Percentiles rank a stretch among this genome's conserved stretches.
Evolutionary conservation across 1,140 invertebrate genomes (phyloP).

Genomic region (Uloborus diversus): DNA sequence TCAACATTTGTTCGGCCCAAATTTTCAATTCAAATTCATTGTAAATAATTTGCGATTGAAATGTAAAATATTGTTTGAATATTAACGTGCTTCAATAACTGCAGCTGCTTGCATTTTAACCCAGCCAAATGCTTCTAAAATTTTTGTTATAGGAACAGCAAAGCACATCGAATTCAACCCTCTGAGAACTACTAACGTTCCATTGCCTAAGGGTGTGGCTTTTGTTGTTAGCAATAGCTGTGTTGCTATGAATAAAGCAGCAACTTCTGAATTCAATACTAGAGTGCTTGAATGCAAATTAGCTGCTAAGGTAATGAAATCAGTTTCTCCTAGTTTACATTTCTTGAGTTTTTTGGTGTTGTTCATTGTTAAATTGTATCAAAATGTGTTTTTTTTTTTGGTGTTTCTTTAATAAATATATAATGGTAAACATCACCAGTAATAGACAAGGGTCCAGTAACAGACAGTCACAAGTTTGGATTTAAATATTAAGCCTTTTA

Average conservation of each 20-base stretch:
- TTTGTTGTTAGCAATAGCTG: slow-evolving; percentile 96
- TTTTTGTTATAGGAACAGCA: slow-evolving; percentile 81
- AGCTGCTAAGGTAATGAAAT: slow-evolving; percentile 77
- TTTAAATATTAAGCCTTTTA: no score
- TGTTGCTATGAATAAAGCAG: slow-evolving; percentile 92
- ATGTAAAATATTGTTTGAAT: not conserved
- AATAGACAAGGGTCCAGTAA: no score
- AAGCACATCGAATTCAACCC: slow-evolving; percentile 96
- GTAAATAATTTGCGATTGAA: not conserved
- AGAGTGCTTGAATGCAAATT: slow-evolving; percentile 94
- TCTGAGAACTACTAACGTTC: slow-evolving; percentile 78
- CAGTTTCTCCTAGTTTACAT: not conserved
- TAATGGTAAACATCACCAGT: no score
- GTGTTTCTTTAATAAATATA: no score
- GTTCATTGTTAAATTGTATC: no score
- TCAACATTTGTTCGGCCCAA: no score
- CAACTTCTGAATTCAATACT: slow-evolving; percentile 87
- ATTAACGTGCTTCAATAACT: no score
- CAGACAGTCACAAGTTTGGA: no score
- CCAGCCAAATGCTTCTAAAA: no score
- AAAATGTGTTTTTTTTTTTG: no score
- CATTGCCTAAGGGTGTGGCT: slow-evolving; percentile 79
- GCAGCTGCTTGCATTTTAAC: no score
- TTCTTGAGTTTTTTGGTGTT: no score
- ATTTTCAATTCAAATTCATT: not conserved